Evolutionary conservation across 2,113 vertebrate genomes (phyloP).

Genomic region (Hystrix cristata): DNA sequence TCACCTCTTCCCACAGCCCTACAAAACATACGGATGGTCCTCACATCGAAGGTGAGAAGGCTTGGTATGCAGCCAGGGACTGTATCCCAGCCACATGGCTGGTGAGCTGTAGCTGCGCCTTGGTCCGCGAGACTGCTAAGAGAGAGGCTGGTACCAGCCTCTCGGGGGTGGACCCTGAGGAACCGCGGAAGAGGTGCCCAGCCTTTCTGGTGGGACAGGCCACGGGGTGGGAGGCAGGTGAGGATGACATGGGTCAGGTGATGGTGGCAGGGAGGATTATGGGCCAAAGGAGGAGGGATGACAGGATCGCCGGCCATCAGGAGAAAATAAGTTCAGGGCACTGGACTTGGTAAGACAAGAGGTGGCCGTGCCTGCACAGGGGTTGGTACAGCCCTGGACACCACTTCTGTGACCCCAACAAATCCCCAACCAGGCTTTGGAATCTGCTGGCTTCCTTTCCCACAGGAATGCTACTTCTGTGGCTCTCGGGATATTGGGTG

Average conservation of each 20-base stretch:
- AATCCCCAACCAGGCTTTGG: background rate
- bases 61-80: background rate
- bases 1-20: background rate
- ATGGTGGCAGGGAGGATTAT: background rate
- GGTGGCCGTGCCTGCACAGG: background rate
- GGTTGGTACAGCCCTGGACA: no score
- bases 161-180: background rate
- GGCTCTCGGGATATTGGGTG: background rate
- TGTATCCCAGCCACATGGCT: background rate
- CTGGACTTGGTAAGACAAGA: background rate
- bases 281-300: no score
- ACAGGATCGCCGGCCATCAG: background rate
- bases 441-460: background rate
- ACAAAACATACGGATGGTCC: accelerated
- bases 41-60: no score
- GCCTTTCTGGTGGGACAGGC: background rate
- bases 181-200: no score
- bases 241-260: background rate
- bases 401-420: background rate
- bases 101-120: background rate
- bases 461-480: background rate
- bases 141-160: background rate
- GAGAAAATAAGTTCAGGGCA: accelerated
- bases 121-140: background rate
- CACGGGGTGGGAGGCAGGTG: background rate